Evolutionary conservation across 2,888 invertebrate genomes (phyloP).

Genomic region (Elysia crispata): DNA sequence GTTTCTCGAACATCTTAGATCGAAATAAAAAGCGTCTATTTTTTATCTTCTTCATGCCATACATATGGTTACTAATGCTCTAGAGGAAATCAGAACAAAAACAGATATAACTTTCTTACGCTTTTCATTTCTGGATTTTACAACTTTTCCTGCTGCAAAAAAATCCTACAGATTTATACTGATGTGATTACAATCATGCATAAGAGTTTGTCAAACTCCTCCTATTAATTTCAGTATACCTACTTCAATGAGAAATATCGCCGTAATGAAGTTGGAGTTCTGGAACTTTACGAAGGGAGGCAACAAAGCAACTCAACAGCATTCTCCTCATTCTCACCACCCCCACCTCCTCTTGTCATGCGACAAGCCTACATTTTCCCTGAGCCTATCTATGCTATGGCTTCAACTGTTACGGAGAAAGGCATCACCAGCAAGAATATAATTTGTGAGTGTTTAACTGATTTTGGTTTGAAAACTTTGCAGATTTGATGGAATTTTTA

Average conservation of each 20-base stretch:
- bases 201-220: neutral
- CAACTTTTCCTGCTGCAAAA: too few species aligned
- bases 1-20: too few species aligned
- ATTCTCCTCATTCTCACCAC: constrained; percentile 90
- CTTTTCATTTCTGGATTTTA: too few species aligned
- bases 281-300: constrained; percentile 97
- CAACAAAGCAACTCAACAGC: constrained; percentile 87
- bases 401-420: constrained; percentile 93
- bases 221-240: constrained; percentile 82
- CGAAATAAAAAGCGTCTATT: too few species aligned
- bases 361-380: constrained; percentile 93
- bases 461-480: neutral
- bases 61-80: too few species aligned
- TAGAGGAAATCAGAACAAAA: too few species aligned
- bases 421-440: constrained; percentile 93
- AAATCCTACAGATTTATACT: too few species aligned
- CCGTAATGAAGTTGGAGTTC: constrained; percentile 92
- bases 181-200: too few species aligned
- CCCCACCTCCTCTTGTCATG: constrained; percentile 83
- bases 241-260: constrained; percentile 96
- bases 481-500: too few species aligned
- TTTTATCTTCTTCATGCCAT: too few species aligned
- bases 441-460: constrained; percentile 81
- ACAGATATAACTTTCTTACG: too few species aligned
- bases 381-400: constrained; percentile 86